A percentile compares a stretch with the other conserved stretches of the same genome.
phyloP scores from a whole-genome alignment of 2,113 vertebrate species.

The Vombatus ursinus region DNA sequence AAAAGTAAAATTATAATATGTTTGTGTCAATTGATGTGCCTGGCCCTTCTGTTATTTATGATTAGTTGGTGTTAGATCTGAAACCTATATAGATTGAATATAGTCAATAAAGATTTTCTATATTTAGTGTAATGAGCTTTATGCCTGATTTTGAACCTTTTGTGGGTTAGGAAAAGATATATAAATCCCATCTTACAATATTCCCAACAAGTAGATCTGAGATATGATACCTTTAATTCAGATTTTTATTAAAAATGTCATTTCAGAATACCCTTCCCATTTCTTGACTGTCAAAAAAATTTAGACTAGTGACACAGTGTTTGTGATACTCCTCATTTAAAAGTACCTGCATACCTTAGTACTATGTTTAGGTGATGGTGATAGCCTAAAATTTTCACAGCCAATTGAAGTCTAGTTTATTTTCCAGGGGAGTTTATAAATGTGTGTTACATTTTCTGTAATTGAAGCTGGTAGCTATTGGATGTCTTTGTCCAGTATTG shows the following conservation, averaged over 20 bases:
- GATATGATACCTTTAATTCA: neutral
- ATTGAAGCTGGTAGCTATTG: slow-evolving; percentile 18
- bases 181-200: neutral
- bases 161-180: neutral
- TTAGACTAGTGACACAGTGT: neutral
- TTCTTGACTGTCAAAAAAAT: neutral
- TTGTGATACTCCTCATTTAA: neutral
- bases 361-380: neutral
- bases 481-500: slow-evolving; percentile 11
- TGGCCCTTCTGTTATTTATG: neutral
- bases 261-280: neutral
- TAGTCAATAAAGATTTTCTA: neutral
- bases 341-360: neutral
- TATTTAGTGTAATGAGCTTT: neutral
- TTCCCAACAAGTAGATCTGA: neutral
- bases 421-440: neutral
- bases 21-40: neutral
- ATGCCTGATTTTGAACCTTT: neutral
- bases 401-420: neutral
- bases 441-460: slow-evolving; percentile 3
- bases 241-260: neutral
- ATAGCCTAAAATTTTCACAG: neutral
- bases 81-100: neutral
- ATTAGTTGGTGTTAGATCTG: neutral
- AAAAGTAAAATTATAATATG: neutral